Evolutionary conservation across 2,888 invertebrate species (phyloP), one percentile per base, ranked within the genome.

Genomic region (Agrotis segetum): DNA sequence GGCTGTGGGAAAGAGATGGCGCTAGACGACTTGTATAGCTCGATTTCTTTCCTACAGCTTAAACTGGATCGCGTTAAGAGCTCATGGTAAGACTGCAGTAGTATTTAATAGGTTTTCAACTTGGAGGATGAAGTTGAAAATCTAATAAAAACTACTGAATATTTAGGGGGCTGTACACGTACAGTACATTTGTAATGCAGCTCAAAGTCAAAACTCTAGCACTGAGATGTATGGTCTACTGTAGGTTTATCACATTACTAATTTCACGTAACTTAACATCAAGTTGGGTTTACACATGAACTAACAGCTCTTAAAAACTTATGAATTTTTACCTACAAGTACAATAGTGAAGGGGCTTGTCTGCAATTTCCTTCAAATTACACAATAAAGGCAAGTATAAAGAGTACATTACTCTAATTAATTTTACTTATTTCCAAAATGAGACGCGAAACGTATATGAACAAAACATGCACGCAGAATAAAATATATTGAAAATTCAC

Each of bases 281-380:
- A n/a, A 19, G 52, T 58, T 24, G 13, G 19, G 21, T 5, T 13
- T 40, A 34, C 11, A 19, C 21, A 53, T 40, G 16, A 53, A 52
- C 17, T 16, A 17, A 19, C 34, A 66, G 47, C 55, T 53, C 44
- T 14, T 46, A 50, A 53, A 24, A n/a, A n/a, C n/a, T 2, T 53
- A 53, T 16, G 53, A 24, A 21, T 1, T 24, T 16, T n/a, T n/a
- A 52, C 24, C 53, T 52, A 16, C 9, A 14, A 29, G 29, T 29
- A 29, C 29, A 34, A 50, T 24, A 52, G 11, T 46, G 21, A 19
- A 69, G 14, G 19, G 29, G 21, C 1, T 49, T 24, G 53, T 29
- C n/a, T 44, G 34, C 34, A 44, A 53, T 46, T 68, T 63, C 46
- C 21, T 9, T 49, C 56, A 49, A 44, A 63, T 9, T 21, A 2